phyloP scores from a whole-genome alignment of 2,888 invertebrate genomes.

The Lutraria lutraria region DNA sequence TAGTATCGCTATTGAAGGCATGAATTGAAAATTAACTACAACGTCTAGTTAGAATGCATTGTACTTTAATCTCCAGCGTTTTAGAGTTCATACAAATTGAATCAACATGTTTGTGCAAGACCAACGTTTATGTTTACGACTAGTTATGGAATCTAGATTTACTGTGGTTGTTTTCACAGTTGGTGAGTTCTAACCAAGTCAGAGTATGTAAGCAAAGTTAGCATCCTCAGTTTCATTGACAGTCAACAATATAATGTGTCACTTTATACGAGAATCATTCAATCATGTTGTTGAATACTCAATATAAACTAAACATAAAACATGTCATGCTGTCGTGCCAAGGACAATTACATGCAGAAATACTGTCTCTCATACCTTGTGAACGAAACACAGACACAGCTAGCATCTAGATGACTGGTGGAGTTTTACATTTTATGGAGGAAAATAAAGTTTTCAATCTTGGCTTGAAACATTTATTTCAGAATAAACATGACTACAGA shows the following conservation, averaged over 20 bases:
- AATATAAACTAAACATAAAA: conserved; percentile 10
- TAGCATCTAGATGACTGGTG: neutral
- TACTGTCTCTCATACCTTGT: neutral
- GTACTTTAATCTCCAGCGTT: no score
- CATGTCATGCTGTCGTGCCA: neutral
- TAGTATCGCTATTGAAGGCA: no score
- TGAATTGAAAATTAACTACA: no score
- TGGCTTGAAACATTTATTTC: conserved; percentile 11
- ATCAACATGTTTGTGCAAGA: no score
- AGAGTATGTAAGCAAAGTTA: neutral
- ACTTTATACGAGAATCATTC: neutral
- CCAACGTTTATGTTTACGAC: no score
- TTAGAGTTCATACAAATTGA: no score
- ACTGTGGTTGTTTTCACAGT: neutral
- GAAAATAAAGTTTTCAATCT: neutral
- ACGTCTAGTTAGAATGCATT: no score
- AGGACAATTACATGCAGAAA: conserved; percentile 6
- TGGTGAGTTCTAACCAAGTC: neutral
- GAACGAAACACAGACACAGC: neutral
- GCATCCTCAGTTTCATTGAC: neutral
- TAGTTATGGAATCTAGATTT: neutral
- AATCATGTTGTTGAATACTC: conserved; percentile 8
- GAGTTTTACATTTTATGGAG: neutral
- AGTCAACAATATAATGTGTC: conserved; percentile 6
- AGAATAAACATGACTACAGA: neutral